phyloP scores from a whole-genome alignment of 2,797 vertebrate species.

The Arctocebus calabarensis region DNA sequence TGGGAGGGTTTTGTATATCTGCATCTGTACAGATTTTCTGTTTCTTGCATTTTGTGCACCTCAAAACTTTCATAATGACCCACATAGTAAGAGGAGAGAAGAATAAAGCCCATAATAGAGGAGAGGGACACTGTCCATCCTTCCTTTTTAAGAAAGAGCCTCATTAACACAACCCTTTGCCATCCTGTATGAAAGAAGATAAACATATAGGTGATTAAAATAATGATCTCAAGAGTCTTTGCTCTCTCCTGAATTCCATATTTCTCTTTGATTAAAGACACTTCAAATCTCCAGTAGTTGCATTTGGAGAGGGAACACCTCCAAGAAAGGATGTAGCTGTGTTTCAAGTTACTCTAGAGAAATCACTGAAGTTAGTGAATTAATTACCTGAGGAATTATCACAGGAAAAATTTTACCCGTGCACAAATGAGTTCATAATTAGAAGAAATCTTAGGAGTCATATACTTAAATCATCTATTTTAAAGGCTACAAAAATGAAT shows the following conservation, averaged over 20 bases:
- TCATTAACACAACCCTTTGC: background rate
- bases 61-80: no score
- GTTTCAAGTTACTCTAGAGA: background rate
- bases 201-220: background rate
- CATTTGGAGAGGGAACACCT: background rate
- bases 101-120: accelerated
- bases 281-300: background rate
- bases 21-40: no score
- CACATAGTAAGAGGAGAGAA: background rate
- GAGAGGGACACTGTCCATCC: background rate
- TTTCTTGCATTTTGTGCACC: no score
- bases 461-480: slow-evolving; percentile 7
- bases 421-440: background rate
- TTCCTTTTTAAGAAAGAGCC: background rate
- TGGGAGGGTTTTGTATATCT: no score
- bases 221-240: background rate
- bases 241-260: background rate
- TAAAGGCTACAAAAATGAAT: background rate
- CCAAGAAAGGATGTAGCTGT: background rate
- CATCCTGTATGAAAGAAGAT: background rate
- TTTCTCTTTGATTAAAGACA: background rate
- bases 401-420: background rate
- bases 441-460: background rate
- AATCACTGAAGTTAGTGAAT: background rate
- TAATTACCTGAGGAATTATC: background rate